A percentile compares a stretch with the other conserved stretches of the same genome.
Conservation (phyloP, 2,797 vertebrate species). For the Euthynnus affinis region DNA sequence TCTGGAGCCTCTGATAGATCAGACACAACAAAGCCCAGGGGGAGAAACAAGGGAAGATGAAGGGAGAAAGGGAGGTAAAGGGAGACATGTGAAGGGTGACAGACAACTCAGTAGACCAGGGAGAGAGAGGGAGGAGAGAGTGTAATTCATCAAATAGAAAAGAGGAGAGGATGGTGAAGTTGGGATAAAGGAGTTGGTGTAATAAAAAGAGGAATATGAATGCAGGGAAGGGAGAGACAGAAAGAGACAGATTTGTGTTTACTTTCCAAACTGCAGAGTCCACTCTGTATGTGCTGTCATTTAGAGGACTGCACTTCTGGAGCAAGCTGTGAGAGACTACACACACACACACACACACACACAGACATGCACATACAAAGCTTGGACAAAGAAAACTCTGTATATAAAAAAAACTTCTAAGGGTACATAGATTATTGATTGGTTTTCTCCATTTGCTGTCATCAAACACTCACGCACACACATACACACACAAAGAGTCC, state of each 20-base stretch:
- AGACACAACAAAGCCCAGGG: conserved; percentile 63
- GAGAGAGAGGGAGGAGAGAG: conserved; percentile 18
- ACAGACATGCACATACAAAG: not conserved
- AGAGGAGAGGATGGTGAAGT: conserved; percentile 16
- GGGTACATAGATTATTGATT: conserved; percentile 31
- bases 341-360: conserved; percentile 22
- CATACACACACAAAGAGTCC: conserved; percentile 20
- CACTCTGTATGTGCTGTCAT: conserved; percentile 39
- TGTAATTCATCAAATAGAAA: conserved; percentile 16
- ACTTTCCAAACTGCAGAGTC: conserved; percentile 30
- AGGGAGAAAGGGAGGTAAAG: conserved; percentile 19
- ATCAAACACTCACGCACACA: conserved; percentile 25
- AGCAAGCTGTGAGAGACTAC: conserved; percentile 13
- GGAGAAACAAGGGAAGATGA: conserved; percentile 35
- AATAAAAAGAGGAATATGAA: conserved; percentile 8
- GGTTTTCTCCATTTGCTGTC: conserved; percentile 7
- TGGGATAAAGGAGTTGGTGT: not conserved
- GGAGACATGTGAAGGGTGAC: conserved; percentile 47
- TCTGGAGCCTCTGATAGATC: conserved; percentile 74
- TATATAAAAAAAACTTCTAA: conserved; percentile 37
- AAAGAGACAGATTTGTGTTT: conserved; percentile 39
- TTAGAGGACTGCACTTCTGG: conserved; percentile 29
- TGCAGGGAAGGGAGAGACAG: conserved; percentile 5
- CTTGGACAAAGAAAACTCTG: conserved; percentile 20
- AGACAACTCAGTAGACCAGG: conserved; percentile 52